These are phyloP conservation scores for Athalia rosae DNA, from an alignment of 2,888 invertebrate genomes.

Conservation along the genomic window DNA sequence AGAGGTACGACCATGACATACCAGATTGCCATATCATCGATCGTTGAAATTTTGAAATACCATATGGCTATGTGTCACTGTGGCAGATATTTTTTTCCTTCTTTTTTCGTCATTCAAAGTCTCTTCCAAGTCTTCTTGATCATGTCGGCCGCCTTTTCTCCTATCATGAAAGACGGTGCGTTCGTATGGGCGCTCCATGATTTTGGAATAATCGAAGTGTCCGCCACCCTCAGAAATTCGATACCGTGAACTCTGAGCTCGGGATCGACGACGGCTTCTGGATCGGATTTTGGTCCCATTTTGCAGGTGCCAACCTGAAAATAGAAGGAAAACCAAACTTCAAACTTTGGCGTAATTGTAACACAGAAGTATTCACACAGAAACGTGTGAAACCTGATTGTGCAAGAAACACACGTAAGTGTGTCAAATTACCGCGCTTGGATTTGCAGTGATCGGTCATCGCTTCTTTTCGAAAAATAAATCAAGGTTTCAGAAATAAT, in stretches of 20 bases:
- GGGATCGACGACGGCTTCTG: constrained; percentile 79
- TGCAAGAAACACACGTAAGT: too few species aligned
- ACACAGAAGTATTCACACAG: too few species aligned
- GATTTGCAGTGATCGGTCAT: too few species aligned
- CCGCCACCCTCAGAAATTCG: constrained; percentile 78
- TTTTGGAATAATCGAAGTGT: constrained; percentile 80
- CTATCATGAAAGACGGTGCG: constrained; percentile 81
- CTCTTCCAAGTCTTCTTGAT: constrained; percentile 76
- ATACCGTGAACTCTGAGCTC: constrained; percentile 78
- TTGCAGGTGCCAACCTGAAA: constrained; percentile 77
- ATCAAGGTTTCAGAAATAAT: too few species aligned
- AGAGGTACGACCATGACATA: too few species aligned
- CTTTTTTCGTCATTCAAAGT: constrained; percentile 28
- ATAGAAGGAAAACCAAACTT: too few species aligned
- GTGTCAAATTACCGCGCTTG: too few species aligned
- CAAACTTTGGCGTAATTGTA: neutral
- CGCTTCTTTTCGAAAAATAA: too few species aligned
- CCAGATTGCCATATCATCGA: too few species aligned
- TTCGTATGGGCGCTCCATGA: constrained; percentile 80
- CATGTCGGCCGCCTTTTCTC: constrained; percentile 81
- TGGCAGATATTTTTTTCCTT: neutral
- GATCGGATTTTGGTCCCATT: constrained; percentile 79
- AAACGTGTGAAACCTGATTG: too few species aligned
- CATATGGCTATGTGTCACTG: too few species aligned
- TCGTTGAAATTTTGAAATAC: too few species aligned